These are phyloP conservation scores for Gila orcuttii DNA, from an alignment of 2,113 vertebrate species.

Conservation along the genomic window DNA sequence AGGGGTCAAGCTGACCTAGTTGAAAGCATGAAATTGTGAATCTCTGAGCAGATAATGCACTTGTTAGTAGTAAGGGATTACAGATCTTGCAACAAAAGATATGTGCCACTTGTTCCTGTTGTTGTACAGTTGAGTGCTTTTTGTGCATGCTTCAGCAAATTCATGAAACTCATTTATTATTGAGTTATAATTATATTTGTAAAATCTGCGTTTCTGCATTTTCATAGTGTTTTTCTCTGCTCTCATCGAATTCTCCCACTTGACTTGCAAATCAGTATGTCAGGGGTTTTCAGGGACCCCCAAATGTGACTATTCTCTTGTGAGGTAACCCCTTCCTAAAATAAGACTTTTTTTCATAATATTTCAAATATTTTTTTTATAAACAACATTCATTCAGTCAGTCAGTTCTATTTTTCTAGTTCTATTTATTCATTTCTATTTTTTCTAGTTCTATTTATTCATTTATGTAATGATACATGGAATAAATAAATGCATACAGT, in stretches of 20 bases:
- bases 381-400: not conserved
- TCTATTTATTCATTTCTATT: too few species aligned
- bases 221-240: not conserved
- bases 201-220: not conserved
- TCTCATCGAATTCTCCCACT: not conserved
- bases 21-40: constrained; percentile 43
- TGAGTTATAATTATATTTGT: not conserved
- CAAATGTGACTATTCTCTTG: too few species aligned
- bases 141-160: not conserved
- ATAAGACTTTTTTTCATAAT: too few species aligned
- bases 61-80: not conserved
- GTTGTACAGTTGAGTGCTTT: not conserved
- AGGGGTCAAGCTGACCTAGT: constrained; percentile 52
- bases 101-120: not conserved
- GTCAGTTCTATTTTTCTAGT: not conserved
- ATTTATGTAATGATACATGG: not conserved
- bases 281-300: too few species aligned
- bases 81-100: not conserved
- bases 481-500: too few species aligned
- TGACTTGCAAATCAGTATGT: too few species aligned
- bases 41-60: constrained; percentile 15
- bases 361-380: too few species aligned
- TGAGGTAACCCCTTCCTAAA: not conserved
- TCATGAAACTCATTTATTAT: not conserved
- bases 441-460: not conserved